phyloP scores from a whole-genome alignment of 2,113 vertebrate species.

The Panthera leo region DNA sequence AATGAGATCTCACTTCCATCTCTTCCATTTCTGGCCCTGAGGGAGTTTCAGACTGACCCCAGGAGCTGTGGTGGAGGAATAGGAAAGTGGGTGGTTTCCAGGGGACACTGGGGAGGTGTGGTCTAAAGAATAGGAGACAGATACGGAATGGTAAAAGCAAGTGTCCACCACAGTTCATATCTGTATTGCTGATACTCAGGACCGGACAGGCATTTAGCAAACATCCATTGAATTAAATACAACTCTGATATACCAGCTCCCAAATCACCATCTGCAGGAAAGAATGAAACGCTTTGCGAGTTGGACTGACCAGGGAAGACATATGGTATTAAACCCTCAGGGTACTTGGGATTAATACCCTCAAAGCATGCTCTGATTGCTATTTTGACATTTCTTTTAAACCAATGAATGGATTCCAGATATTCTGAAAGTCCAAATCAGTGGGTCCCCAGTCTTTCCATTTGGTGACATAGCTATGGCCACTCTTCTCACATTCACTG shows the following conservation, averaged over 20 bases:
- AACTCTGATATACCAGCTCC: neutral
- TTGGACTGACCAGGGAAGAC: constrained; percentile 33
- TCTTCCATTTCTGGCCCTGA: neutral
- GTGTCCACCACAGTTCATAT: neutral
- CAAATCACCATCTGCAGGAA: neutral
- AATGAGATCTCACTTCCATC: neutral
- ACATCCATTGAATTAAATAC: neutral
- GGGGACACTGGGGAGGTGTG: neutral
- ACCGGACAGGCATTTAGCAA: neutral
- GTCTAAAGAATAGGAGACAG: neutral
- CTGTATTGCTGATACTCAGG: neutral
- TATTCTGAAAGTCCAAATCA: neutral
- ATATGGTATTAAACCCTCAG: constrained; percentile 62
- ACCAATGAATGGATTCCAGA: neutral
- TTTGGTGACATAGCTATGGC: neutral
- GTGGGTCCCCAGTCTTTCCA: neutral
- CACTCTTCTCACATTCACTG: neutral
- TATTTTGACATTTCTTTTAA: neutral
- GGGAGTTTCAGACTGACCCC: neutral
- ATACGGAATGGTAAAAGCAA: neutral
- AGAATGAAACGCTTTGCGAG: constrained; percentile 54
- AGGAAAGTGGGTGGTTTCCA: neutral
- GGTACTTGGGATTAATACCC: constrained; percentile 59
- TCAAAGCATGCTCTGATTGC: neutral
- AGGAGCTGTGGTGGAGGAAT: neutral